Evolutionary conservation across 2,888 invertebrate genomes (phyloP), one percentile per base, ranked within the genome.

Genomic region (Melipona bicolor): DNA sequence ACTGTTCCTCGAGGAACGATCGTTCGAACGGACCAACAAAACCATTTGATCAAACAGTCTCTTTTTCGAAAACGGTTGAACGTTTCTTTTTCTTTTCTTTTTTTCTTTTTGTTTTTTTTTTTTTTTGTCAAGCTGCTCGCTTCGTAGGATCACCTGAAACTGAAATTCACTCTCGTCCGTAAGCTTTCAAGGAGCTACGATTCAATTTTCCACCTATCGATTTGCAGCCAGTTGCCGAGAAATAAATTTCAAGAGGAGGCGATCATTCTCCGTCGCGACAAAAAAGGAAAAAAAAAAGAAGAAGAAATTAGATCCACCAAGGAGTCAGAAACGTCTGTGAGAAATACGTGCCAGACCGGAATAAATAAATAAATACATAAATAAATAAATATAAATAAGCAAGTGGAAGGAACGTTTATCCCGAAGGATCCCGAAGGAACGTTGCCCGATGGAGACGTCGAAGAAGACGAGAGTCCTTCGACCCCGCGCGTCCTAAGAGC

Each of bases 231-330:
- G 11, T n/a, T 50, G n/a, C 19, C 2, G 21, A 32, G n/a, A 32
- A 59, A 73, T 17, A 59, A 67, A 79, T 61, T 67, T 50, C 19
- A n/a, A 62, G 21, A 19, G 21, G 6, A 54, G 43, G 19, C 32
- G 17, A 36, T 24, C 56, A 65, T 59, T 56, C n/a, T 43, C 11
- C 3, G 13, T 49, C 13, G 0, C 0, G 19, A 6, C 15, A 4
- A 62, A 27, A 32, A 4, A 13, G 11, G 4, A 21, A 3, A 2
- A 3, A 11, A 32, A 9, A n/a, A 4, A 21, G 49, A n/a, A 62
- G 11, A 32, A 71, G 19, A 49, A 13, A 32, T 75, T 19, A 49
- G 19, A 68, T 59, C 4, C 11, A 50, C n/a, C n/a, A 3, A n/a
- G 52, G 32, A 52, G n/a, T 32, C 4, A 62, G 17, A 36, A 6